phyloP scores from a whole-genome alignment of 2,113 vertebrate genomes.

The Gadus macrocephalus region DNA sequence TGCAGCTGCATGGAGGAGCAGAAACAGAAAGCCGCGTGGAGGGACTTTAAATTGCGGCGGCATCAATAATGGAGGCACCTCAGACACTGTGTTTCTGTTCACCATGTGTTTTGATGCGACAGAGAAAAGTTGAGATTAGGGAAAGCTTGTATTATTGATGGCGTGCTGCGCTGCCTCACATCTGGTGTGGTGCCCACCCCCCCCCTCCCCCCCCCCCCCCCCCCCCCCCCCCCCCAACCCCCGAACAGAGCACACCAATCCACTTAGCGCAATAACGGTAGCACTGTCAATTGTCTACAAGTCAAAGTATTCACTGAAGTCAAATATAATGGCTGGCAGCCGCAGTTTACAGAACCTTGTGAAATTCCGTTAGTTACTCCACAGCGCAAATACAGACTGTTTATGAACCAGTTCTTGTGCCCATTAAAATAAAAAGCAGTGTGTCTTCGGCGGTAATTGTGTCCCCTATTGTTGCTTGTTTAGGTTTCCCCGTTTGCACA shows the following conservation, averaged over 20 bases:
- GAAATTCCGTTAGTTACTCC: slow-evolving; percentile 56
- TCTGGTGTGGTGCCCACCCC: slow-evolving; percentile 52
- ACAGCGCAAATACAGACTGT: slow-evolving; percentile 47
- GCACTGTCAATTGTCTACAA: slow-evolving; percentile 52
- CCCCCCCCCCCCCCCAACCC: slow-evolving; percentile 44
- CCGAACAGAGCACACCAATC: slow-evolving; percentile 46
- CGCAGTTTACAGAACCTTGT: slow-evolving; percentile 47
- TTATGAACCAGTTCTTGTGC: slow-evolving; percentile 37
- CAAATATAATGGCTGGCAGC: slow-evolving; percentile 31
- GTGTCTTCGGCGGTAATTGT: slow-evolving; percentile 43
- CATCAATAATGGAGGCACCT: slow-evolving; percentile 70
- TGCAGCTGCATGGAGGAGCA: slow-evolving; percentile 48
- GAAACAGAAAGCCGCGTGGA: slow-evolving; percentile 41
- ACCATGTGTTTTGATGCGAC: slow-evolving; percentile 57
- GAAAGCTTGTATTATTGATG: slow-evolving; percentile 68
- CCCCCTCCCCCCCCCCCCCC: slow-evolving; percentile 32
- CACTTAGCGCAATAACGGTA: slow-evolving; percentile 46
- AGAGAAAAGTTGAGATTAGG: slow-evolving; percentile 65
- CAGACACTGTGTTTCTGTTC: slow-evolving; percentile 62
- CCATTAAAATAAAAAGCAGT: slow-evolving; percentile 29
- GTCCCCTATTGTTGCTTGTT: slow-evolving; percentile 28
- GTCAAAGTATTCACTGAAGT: slow-evolving; percentile 37
- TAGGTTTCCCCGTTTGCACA: slow-evolving; percentile 37
- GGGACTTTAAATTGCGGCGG: slow-evolving; percentile 65
- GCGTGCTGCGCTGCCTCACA: slow-evolving; percentile 50